phyloP scores from a whole-genome alignment of 2,797 vertebrate species.

The Sus cebifrons region DNA sequence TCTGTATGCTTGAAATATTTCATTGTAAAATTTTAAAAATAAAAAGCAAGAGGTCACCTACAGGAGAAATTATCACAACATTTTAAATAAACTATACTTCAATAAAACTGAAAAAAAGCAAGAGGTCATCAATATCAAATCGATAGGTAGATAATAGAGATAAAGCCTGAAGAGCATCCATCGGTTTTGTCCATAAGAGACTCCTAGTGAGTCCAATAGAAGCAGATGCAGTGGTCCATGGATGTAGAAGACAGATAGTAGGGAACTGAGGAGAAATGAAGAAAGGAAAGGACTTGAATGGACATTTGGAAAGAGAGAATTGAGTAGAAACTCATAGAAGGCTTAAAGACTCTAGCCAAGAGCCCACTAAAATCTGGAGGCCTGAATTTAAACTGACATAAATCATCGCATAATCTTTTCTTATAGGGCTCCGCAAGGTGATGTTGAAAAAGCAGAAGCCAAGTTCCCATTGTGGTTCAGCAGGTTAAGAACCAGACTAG shows the following conservation, averaged over 20 bases:
- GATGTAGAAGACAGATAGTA: neutral
- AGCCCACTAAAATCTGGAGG: neutral
- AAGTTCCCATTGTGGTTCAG: too few relatives aligned
- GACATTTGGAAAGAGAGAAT: neutral
- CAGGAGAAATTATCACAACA: too few relatives aligned
- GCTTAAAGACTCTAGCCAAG: too few relatives aligned
- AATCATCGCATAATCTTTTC: neutral
- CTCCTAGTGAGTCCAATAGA: neutral
- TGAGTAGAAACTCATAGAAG: fast-evolving
- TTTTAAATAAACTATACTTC: too few relatives aligned
- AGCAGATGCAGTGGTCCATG: neutral
- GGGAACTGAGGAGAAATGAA: neutral
- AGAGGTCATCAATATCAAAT: too few relatives aligned
- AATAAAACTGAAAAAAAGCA: too few relatives aligned
- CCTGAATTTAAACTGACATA: neutral
- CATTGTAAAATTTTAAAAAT: neutral
- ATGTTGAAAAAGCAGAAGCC: neutral
- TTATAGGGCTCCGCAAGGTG: neutral
- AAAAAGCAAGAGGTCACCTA: neutral
- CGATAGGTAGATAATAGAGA: too few relatives aligned
- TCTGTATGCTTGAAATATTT: neutral
- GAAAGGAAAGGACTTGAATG: too few relatives aligned
- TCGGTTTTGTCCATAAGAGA: neutral
- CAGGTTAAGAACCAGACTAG: too few relatives aligned
- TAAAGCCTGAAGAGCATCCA: neutral